phyloP scores from a whole-genome alignment of 1,140 invertebrate genomes.

The Ostrea edulis region DNA sequence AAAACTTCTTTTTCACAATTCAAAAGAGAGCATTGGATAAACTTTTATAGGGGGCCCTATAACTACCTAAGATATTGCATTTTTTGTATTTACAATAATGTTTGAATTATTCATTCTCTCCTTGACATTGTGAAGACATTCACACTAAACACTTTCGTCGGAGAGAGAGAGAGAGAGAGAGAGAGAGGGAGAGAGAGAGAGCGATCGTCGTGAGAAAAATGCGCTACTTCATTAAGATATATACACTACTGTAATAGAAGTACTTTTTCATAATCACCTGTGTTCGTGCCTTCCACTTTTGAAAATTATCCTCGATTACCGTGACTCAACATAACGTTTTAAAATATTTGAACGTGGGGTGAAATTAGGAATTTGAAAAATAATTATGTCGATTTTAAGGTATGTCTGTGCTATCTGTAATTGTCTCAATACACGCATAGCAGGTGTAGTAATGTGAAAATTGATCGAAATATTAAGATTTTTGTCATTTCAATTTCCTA shows the following conservation, averaged over 20 bases:
- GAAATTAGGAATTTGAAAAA: conserved; percentile 20
- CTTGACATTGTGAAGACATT: too few species aligned
- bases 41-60: too few species aligned
- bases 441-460: background rate
- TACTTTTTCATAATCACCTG: conserved; percentile 1
- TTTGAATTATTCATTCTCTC: too few species aligned
- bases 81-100: too few species aligned
- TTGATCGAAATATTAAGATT: background rate
- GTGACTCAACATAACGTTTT: conserved; percentile 21
- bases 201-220: background rate
- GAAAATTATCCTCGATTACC: background rate
- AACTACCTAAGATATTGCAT: too few species aligned
- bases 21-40: too few species aligned
- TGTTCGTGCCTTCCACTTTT: background rate
- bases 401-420: conserved; percentile 5
- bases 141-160: too few species aligned
- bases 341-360: background rate
- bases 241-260: background rate
- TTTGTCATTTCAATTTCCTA: background rate
- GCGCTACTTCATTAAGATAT: background rate
- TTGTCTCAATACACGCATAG: conserved; percentile 28
- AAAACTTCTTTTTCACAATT: too few species aligned
- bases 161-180: conserved; percentile 14
- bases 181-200: conserved; percentile 20
- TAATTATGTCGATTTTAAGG: background rate